Base-by-base conservation (phyloP, 2,888 invertebrate species). In the Nephrotoma guestfalica region DNA sequence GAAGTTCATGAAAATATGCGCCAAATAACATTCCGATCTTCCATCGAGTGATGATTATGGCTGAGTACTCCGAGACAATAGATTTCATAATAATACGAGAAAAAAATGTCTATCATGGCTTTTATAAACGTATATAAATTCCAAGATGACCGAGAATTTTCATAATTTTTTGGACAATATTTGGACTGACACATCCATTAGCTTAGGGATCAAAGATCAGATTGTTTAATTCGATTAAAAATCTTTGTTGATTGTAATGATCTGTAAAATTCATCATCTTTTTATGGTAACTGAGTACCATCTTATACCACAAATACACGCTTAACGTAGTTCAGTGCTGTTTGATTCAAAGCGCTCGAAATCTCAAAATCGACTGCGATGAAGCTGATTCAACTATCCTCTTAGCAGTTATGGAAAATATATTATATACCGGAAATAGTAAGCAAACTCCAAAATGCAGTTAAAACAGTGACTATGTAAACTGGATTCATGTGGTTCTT, bases 171-270 rank as follows among this genome's bases (percentile, higher is more conserved):
- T 71, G 30, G 71, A 71, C 84, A 84, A 84, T 84, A 84, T 84
- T 84, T 84, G 42, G 84, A 84, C 84, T 84, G 84, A 84, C 84
- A 84, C 41, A 84, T 84, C 84, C 84, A 84, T 84, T 84, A 84
- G 84, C 84, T 84, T 41, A 13, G 13, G 41, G 84, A 84, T 84
- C 84, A 84, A 84, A 84, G 84, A 84, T 84, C 84, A 84, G 9
- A 85, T 85, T 43, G 42, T 43, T 85, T 85, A 7, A 43, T 42
- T 85, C 84, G 41, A 42, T 85, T 85, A 42, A 85, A 41, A 11
- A 15, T 41, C 15, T 43, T 85, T 85, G 41, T 85, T 13, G 71
- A 71, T 30, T 30, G 18, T 71, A 71, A 71, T 7, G 71, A 71
- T 71, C 71, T 71, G 71, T 71, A 71, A 30, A 30, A 71, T 71